A percentile compares a stretch with the other conserved stretches of the same genome.
These are phyloP conservation scores for Herpailurus yagouaroundi DNA, from an alignment of 2,113 vertebrate species.

Conservation along the genomic window DNA sequence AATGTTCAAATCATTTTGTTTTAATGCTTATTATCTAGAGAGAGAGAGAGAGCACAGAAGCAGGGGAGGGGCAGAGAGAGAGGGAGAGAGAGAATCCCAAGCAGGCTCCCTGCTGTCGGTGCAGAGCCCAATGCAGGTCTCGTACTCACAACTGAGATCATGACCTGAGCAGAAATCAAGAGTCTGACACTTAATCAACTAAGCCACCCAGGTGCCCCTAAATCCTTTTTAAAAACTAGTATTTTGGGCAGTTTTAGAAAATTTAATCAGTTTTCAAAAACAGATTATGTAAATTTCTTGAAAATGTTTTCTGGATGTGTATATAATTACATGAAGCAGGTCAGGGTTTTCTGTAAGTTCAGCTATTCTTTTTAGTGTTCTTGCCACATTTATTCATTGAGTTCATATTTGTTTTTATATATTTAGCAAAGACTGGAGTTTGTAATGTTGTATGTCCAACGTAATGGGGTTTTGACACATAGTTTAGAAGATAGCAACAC, in stretches of 20 bases:
- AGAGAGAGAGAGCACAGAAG: too few species aligned
- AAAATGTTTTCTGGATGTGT: neutral
- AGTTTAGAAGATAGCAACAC: neutral
- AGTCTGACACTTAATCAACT: too few species aligned
- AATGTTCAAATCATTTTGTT: neutral
- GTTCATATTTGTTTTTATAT: neutral
- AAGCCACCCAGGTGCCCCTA: neutral
- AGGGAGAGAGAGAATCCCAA: too few species aligned
- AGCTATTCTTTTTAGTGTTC: neutral
- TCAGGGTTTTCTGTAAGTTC: neutral
- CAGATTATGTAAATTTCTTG: neutral
- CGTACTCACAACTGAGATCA: too few species aligned
- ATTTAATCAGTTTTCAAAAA: neutral
- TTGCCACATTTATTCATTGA: neutral
- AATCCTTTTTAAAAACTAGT: neutral
- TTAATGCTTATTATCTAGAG: too few species aligned
- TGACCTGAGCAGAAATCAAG: too few species aligned
- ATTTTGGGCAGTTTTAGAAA: neutral
- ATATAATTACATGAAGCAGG: neutral
- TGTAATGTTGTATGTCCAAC: neutral
- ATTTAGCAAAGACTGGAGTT: neutral
- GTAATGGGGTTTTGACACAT: slow-evolving; percentile 35
- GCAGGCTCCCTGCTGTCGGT: too few species aligned
- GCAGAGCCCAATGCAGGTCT: too few species aligned
- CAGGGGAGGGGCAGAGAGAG: too few species aligned